These are phyloP conservation scores for Philereme vetulata DNA, from an alignment of 2,888 invertebrate species.

Conservation along the genomic window DNA sequence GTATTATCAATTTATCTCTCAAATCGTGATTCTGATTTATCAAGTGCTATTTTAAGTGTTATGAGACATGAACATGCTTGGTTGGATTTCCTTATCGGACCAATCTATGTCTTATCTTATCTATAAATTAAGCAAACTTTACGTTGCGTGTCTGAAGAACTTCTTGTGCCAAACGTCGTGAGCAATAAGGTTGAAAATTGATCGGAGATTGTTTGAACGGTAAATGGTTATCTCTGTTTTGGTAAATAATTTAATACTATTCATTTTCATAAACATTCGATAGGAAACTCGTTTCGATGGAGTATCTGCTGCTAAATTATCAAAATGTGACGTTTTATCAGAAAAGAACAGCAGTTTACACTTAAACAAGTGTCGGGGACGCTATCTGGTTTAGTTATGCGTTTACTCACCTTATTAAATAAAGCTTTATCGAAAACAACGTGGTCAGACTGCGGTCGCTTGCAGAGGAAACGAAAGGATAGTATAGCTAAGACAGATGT, in stretches of 20 bases:
- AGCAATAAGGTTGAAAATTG: constrained; percentile 21
- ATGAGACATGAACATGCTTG: constrained; percentile 37
- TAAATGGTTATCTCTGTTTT: constrained; percentile 38
- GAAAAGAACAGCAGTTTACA: constrained; percentile 80
- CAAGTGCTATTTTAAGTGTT: constrained; percentile 35
- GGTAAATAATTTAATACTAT: constrained; percentile 55
- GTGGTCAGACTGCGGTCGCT: constrained; percentile 40
- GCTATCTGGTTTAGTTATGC: constrained; percentile 69
- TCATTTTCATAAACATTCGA: constrained; percentile 56
- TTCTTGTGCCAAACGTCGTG: constrained; percentile 9
- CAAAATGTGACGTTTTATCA: constrained; percentile 78
- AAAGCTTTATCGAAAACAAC: constrained; percentile 65
- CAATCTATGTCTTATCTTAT: constrained; percentile 36
- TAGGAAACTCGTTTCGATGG: constrained; percentile 54
- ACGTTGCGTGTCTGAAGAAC: constrained; percentile 18
- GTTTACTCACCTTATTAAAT: constrained; percentile 76
- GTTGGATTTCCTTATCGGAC: constrained; percentile 37
- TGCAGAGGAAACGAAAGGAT: constrained; percentile 39
- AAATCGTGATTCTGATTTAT: constrained; percentile 29
- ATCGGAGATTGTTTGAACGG: constrained; percentile 1
- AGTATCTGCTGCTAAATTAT: constrained; percentile 70
- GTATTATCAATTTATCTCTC: constrained; percentile 17
- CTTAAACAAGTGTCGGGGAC: constrained; percentile 77
- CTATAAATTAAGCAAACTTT: constrained; percentile 30
- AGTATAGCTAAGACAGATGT: constrained; percentile 41